Evolutionary conservation across 2,888 invertebrate genomes (phyloP), one percentile per base, ranked within the genome.

Genomic region (Leptothorax acervorum): DNA sequence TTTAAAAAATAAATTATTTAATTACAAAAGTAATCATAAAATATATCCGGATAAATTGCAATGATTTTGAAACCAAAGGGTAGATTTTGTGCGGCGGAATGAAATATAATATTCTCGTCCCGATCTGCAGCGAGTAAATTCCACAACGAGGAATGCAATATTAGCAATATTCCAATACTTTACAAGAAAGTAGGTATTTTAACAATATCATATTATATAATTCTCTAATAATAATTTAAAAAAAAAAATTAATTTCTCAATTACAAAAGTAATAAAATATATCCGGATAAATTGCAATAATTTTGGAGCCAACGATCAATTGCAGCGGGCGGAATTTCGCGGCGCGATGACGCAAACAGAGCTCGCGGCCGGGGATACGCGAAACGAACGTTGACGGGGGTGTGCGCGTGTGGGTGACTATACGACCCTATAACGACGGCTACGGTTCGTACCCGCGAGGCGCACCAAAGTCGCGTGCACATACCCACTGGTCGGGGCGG

Each of bases 401-500:
- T 15, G 9, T 0, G n/a, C n/a, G n/a, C n/a, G 39, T 39, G 76
- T 35, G 42, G 9, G 68, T 68, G 48, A 15, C 48, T 28, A 45
- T 60, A 28, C 35, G 35, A 0, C 23, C 23, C 23, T 35, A 35
- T n/a, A n/a, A n/a, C 35, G 31, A 70, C n/a, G 57, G 45, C 12
- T 55, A 23, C 53, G 48, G 48, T 6, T 35, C 28, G 45, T 78
- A 66, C 3, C 18, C 18, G 78, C 60, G 73, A 48, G 45, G 55
- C 28, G 28, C n/a, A 42, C 12, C 39, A 8, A 45, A 23, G 53
- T 45, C 42, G 83, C 39, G 86, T 73, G 75, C 68, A 74, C 35
- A 23, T 70, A 74, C 23, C 39, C 71, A 85, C 86, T 90, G 85
- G 89, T 86, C 84, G 57, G 88, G 89, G 90, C 82, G 91, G 91